These are phyloP conservation scores for Pithys albifrons DNA, from an alignment of 2,113 vertebrate genomes.

Conservation along the genomic window DNA sequence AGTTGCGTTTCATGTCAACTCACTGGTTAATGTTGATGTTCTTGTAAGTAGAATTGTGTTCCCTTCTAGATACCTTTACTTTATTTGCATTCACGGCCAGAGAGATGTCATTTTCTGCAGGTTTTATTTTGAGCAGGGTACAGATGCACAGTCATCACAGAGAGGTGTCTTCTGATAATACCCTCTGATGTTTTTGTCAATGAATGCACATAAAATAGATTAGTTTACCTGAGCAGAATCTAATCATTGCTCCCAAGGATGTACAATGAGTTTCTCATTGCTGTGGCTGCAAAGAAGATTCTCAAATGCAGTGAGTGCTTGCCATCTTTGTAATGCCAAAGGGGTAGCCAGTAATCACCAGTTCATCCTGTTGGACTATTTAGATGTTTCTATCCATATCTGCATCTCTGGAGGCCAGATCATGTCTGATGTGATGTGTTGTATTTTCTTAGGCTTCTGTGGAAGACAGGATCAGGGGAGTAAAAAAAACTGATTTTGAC, in stretches of 20 bases:
- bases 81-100: background rate
- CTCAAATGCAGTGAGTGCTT: background rate
- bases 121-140: background rate
- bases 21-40: background rate
- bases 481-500: background rate
- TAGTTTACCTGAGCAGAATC: slow-evolving; percentile 33
- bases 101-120: background rate
- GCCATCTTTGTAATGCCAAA: background rate
- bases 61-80: background rate
- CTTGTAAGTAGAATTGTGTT: background rate
- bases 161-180: slow-evolving; percentile 4
- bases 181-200: slow-evolving; percentile 38
- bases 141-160: slow-evolving; percentile 24
- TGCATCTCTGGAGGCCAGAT: background rate
- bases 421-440: background rate
- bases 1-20: background rate
- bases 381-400: background rate
- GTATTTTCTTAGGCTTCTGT: background rate
- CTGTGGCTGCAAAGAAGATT: background rate
- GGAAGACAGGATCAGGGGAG: background rate
- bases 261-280: background rate
- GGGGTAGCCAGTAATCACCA: background rate
- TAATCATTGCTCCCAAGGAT: background rate
- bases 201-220: slow-evolving; percentile 40
- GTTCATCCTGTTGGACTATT: background rate